Evolutionary conservation across 2,797 vertebrate species (phyloP).

Genomic region (Rhynchotus rufescens): DNA sequence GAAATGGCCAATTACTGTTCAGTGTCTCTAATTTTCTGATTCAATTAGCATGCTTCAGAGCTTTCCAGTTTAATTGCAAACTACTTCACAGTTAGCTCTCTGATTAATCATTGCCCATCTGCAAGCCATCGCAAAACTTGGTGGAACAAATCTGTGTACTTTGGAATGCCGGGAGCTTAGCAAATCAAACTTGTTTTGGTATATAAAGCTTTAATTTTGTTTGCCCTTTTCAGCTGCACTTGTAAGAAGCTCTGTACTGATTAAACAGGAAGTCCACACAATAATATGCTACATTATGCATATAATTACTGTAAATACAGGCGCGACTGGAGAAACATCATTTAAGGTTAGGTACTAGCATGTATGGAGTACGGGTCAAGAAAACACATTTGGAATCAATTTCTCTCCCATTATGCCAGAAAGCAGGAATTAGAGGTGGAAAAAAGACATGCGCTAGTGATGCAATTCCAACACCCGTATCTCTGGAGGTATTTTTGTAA

Average conservation of each 20-base stretch:
- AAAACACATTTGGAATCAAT: conserved; percentile 82
- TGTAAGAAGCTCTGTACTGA: conserved; percentile 84
- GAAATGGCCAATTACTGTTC: conserved; percentile 97
- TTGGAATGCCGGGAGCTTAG: conserved; percentile 89
- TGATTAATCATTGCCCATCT: conserved; percentile 99
- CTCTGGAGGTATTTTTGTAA: conserved; percentile 46
- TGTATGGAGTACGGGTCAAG: conserved; percentile 76
- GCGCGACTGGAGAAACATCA: conserved; percentile 81
- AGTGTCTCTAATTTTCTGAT: conserved; percentile 99
- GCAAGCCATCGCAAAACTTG: conserved; percentile 93
- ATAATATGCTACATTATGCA: conserved; percentile 88
- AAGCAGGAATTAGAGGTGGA: conserved; percentile 42
- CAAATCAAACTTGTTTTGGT: conserved; percentile 88
- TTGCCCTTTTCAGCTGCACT: conserved; percentile 87
- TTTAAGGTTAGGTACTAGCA: conserved; percentile 82
- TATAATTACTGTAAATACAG: conserved; percentile 87
- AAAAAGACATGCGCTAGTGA: conserved; percentile 27
- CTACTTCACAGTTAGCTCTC: conserved; percentile 99
- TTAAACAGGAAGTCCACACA: conserved; percentile 86
- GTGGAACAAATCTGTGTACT: conserved; percentile 96
- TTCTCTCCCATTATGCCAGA: conserved; percentile 74
- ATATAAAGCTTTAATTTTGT: conserved; percentile 88
- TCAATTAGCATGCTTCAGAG: conserved; percentile 99
- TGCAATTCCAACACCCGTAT: conserved; percentile 26
- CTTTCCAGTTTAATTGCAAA: conserved; percentile 99